Conservation (phyloP, 2,797 vertebrate species). For the Sebastes wilsoni region DNA sequence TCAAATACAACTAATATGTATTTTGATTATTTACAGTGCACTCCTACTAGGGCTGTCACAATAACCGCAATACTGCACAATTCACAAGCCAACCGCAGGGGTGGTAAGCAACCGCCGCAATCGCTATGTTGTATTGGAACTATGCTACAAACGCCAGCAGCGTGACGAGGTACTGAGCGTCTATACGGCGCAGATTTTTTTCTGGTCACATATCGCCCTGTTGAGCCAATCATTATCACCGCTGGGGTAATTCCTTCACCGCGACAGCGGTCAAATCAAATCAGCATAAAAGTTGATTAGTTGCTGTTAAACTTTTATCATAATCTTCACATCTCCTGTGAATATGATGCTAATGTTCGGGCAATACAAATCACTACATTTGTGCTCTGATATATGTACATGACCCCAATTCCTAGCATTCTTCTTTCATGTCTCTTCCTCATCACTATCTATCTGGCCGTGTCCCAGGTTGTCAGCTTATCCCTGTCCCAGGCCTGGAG, state of each 20-base stretch:
- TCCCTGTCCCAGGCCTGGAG: slow-evolving; percentile 59
- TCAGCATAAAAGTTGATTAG: background rate
- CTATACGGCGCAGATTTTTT: too few species aligned
- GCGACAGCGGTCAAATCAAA: too few species aligned
- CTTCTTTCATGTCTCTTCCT: slow-evolving; percentile 42
- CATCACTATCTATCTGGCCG: slow-evolving; percentile 59
- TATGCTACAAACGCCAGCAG: too few species aligned
- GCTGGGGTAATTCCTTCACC: too few species aligned
- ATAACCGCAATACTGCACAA: too few species aligned
- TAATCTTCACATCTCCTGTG: background rate
- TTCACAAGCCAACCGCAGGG: too few species aligned
- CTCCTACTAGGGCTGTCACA: background rate
- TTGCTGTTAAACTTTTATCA: background rate
- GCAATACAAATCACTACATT: slow-evolving; percentile 10
- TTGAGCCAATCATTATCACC: too few species aligned
- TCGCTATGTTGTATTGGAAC: too few species aligned
- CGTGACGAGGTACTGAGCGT: too few species aligned
- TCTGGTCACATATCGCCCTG: too few species aligned
- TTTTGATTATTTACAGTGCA: background rate
- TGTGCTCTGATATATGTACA: background rate
- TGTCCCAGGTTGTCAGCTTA: slow-evolving; percentile 72
- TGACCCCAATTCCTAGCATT: slow-evolving; percentile 41
- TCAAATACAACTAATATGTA: background rate
- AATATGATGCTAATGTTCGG: background rate
- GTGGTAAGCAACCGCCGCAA: too few species aligned